Conservation (phyloP, 2,888 invertebrate species). For the Chrysolina americana region DNA sequence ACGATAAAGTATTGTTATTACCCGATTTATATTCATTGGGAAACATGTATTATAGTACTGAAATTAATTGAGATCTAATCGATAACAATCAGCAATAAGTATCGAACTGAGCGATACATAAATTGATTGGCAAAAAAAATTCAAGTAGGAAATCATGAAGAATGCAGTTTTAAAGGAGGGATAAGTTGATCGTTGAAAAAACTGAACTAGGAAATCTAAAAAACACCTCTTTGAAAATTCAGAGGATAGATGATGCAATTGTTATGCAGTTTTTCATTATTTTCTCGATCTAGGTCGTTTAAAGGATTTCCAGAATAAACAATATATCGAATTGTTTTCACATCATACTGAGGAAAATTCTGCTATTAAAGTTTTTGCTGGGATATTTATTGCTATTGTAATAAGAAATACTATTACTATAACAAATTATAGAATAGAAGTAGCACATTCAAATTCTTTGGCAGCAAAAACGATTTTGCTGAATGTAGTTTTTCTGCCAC, state of each 20-base stretch:
- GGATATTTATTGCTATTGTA: no score
- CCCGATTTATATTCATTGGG: conserved; percentile 31
- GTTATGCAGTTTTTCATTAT: no score
- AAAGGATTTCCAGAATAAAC: no score
- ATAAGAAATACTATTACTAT: neutral
- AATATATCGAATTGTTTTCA: no score
- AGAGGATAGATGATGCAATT: no score
- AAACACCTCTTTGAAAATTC: neutral
- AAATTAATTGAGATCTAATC: conserved; percentile 33
- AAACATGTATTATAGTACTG: conserved; percentile 28
- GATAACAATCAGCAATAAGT: conserved; percentile 30
- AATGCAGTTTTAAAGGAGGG: conserved; percentile 5
- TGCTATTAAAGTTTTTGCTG: no score
- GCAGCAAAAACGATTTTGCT: no score
- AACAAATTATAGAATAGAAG: no score
- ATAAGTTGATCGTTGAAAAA: neutral
- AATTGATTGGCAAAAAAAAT: neutral
- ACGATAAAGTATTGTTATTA: conserved; percentile 32
- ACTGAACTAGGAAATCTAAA: neutral
- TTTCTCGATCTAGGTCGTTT: no score
- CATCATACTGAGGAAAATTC: no score
- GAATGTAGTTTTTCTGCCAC: no score
- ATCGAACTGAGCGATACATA: neutral
- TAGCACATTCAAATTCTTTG: no score
- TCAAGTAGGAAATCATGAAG: conserved; percentile 7